Evolutionary conservation across 2,888 invertebrate genomes (phyloP), one percentile per base, ranked within the genome.

Genomic region (Cheilosia variabilis): DNA sequence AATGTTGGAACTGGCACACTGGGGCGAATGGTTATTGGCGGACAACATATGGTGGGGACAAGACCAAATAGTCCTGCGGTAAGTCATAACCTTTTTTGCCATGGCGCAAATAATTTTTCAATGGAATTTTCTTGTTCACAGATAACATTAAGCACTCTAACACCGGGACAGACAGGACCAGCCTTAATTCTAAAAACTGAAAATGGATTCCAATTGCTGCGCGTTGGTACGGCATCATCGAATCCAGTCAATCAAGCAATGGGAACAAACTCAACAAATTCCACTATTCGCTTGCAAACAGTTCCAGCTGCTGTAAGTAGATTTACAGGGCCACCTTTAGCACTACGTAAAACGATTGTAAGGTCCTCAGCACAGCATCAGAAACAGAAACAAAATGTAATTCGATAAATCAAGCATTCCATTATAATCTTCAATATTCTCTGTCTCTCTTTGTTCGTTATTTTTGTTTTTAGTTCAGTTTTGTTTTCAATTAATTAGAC

Each of bases 141-240:
- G 95, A 96, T 97, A 93, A 97, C 97, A 90, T 94, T 97, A 93
- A 97, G 97, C 94, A 94, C 97, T 91, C 94, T 97, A 90, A 97
- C 96, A 93, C 95, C 96, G 89, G 96, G 97, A 92, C 96, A 97
- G 92, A 97, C 96, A 93, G 96, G 96, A 87, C 97, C 98, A 92
- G 94, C 95, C 93, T 94, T 98, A 92, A 95, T 98, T 92, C 94
- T 98, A 92, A 98, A 98, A 94, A 98, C 98, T 91, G 98, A 98
- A 94, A 98, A 97, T 94, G 98, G 98, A 91, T 97, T 96, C 93
- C 98, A 98, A 93, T 94, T 98, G 92, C 94, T 98, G 91, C 95
- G 98, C 92, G 96, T 97, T 90, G 97, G 97, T 88, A 96, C 97
- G 89, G 95, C 97, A 87, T 95, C 96, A 79, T 93, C 94, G 81